A percentile compares a stretch with the other conserved stretches of the same genome.
These are phyloP conservation scores for Diarsia brunnea DNA, from an alignment of 2,888 invertebrate genomes.

Conservation along the genomic window DNA sequence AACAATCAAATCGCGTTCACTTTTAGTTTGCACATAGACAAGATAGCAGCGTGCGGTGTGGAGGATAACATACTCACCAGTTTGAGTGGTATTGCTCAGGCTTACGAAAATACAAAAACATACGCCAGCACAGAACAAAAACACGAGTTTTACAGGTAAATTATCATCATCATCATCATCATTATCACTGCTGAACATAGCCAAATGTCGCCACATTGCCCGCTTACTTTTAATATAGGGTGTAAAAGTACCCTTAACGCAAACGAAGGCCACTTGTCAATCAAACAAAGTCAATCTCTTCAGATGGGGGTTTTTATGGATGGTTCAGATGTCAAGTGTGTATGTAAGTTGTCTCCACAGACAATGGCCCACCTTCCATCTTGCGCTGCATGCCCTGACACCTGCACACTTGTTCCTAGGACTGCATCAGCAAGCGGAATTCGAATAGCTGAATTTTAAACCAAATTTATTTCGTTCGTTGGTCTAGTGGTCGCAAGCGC, in stretches of 20 bases:
- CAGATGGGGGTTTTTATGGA: background rate
- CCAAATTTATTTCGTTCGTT: too few species aligned
- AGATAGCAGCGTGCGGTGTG: background rate
- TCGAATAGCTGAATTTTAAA: background rate
- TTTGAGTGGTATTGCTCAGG: constrained; percentile 26
- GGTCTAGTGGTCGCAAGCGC: too few species aligned
- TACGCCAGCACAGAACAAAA: background rate
- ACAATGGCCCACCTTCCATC: too few species aligned
- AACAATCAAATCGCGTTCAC: background rate
- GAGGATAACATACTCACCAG: constrained; percentile 15
- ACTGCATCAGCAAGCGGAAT: background rate
- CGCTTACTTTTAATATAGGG: too few species aligned
- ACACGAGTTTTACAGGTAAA: constrained; percentile 50
- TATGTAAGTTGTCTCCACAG: too few species aligned
- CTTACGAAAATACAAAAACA: background rate
- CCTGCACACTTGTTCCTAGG: background rate
- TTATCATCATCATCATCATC: too few species aligned
- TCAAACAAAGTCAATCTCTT: too few species aligned
- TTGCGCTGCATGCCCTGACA: background rate
- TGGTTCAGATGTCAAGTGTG: background rate
- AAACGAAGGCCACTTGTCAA: too few species aligned
- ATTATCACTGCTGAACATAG: too few species aligned
- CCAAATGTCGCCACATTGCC: too few species aligned
- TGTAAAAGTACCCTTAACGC: too few species aligned
- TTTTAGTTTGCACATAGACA: constrained; percentile 19